phyloP scores from a whole-genome alignment of 2,888 invertebrate species.

The Drosophila mercatorum region DNA sequence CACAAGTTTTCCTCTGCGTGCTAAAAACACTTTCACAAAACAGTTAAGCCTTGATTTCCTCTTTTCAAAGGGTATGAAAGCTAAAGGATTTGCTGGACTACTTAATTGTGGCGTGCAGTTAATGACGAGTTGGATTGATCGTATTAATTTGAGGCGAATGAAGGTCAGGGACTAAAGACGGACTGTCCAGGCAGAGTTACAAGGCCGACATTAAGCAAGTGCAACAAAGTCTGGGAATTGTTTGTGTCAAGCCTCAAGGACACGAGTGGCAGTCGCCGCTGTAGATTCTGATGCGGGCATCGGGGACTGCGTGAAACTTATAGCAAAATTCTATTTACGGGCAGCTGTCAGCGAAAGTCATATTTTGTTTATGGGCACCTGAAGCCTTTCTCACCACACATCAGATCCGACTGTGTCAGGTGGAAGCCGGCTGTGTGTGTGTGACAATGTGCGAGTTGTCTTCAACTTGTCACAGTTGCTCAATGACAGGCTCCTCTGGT shows the following conservation, averaged over 20 bases:
- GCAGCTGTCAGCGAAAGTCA: not conserved
- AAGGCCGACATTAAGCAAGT: not conserved
- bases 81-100: not conserved
- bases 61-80: too few relatives aligned
- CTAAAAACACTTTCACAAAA: not conserved
- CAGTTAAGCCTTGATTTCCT: not conserved
- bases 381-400: not conserved
- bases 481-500: constrained; percentile 1
- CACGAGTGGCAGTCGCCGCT: not conserved
- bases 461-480: constrained; percentile 4
- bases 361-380: not conserved
- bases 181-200: not conserved
- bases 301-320: too few relatives aligned
- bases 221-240: not conserved
- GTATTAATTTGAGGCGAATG: too few relatives aligned
- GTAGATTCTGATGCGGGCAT: not conserved
- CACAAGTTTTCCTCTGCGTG: not conserved
- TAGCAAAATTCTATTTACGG: not conserved
- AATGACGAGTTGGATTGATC: not conserved
- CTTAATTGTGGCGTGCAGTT: not conserved
- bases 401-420: too few relatives aligned
- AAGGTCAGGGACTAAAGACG: not conserved
- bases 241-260: not conserved
- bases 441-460: constrained; percentile 2
- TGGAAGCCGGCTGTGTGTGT: not conserved